phyloP scores from a whole-genome alignment of 2,888 invertebrate genomes.

The Tenthredo notha region DNA sequence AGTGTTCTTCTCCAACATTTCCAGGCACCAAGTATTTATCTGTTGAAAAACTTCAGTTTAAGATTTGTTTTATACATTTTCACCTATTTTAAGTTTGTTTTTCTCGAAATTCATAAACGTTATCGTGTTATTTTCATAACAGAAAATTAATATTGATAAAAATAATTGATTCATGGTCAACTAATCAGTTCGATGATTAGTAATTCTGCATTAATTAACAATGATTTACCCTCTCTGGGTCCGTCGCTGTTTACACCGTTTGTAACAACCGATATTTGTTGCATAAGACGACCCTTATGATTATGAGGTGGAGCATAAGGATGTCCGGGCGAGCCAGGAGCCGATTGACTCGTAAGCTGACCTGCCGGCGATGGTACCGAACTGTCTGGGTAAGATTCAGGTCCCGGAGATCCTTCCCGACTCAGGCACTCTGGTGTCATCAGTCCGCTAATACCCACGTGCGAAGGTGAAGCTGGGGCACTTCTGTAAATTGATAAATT shows the following conservation, averaged over 20 bases:
- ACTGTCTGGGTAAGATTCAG: constrained; percentile 83
- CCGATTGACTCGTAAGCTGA: constrained; percentile 81
- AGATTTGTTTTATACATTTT: constrained; percentile 12
- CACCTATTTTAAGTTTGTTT: not conserved
- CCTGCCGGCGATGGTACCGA: constrained; percentile 80
- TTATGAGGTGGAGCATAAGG: constrained; percentile 76
- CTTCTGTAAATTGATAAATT: constrained; percentile 82
- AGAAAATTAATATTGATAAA: not conserved
- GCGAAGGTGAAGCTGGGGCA: constrained; percentile 96
- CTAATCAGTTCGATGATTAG: not conserved
- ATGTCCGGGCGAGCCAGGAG: constrained; percentile 84
- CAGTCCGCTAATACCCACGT: constrained; percentile 91
- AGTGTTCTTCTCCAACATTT: constrained; percentile 80
- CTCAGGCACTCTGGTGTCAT: constrained; percentile 93
- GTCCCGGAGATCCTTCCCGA: constrained; percentile 95
- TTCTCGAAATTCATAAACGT: not conserved
- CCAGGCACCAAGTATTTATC: constrained; percentile 80
- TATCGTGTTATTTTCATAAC: not conserved
- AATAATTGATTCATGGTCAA: not conserved
- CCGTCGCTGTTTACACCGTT: constrained; percentile 74
- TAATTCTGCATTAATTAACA: not conserved
- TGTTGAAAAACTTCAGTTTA: constrained; percentile 65
- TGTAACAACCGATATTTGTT: constrained; percentile 76
- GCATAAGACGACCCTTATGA: constrained; percentile 75
- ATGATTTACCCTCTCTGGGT: constrained; percentile 73